Conservation (phyloP, 2,797 vertebrate genomes). For the Agapornis canus region DNA sequence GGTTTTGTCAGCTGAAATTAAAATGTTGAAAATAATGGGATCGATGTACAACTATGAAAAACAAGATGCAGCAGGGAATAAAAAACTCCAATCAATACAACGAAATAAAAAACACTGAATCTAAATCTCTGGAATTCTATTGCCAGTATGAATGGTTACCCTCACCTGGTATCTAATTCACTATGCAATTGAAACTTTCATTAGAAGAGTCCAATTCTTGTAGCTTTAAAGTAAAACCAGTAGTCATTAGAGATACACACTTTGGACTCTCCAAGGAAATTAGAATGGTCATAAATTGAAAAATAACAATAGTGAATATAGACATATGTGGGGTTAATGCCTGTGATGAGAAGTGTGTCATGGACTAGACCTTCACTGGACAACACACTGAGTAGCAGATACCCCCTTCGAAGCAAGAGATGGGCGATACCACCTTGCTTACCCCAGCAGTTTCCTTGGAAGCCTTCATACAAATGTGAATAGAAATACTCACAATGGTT, state of each 20-base stretch:
- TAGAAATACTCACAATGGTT: background rate
- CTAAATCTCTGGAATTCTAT: background rate
- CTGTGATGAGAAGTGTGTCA: background rate
- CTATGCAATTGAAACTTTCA: constrained; percentile 1
- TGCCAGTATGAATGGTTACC: background rate
- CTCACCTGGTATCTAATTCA: background rate
- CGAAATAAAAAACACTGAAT: background rate
- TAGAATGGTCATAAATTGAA: background rate
- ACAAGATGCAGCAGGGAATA: background rate
- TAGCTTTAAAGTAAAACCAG: constrained; percentile 7
- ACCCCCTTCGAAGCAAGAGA: background rate
- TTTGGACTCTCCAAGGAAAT: constrained; percentile 10
- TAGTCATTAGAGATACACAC: background rate
- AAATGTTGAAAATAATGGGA: background rate
- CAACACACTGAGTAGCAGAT: background rate
- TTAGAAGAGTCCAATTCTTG: background rate
- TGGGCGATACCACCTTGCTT: background rate
- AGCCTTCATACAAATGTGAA: background rate
- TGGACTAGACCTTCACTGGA: background rate
- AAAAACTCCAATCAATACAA: background rate
- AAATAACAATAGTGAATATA: background rate
- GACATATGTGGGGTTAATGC: accelerated
- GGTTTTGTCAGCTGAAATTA: background rate
- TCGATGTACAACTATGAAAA: background rate
- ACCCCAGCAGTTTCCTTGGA: background rate